A percentile compares a stretch with the other conserved stretches of the same genome.
phyloP scores from a whole-genome alignment of 1,140 invertebrate genomes.

The Drosophila bifasciata region DNA sequence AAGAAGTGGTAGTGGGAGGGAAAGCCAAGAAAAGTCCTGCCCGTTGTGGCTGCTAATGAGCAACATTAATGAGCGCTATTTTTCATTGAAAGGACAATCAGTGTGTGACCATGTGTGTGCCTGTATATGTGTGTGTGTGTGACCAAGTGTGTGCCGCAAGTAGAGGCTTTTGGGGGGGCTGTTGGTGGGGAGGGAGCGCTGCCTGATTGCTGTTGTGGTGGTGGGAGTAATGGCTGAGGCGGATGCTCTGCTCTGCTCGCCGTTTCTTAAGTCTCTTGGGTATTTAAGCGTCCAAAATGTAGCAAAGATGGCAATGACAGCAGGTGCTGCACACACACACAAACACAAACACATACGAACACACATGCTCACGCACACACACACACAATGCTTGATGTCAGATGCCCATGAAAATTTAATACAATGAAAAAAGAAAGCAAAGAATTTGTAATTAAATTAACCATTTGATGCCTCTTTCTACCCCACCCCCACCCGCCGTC shows the following conservation, averaged over 20 bases:
- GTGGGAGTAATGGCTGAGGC: constrained; percentile 5
- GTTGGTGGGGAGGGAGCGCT: too few species aligned
- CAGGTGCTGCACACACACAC: constrained; percentile 53
- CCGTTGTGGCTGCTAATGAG: constrained; percentile 75
- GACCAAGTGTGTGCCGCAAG: neutral
- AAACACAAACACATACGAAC: constrained; percentile 7
- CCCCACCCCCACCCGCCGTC: too few species aligned
- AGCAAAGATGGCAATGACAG: constrained; percentile 66
- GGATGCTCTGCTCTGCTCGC: constrained; percentile 7
- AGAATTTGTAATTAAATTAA: constrained; percentile 83
- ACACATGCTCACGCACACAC: neutral
- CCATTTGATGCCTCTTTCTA: constrained; percentile 52
- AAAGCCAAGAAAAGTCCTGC: constrained; percentile 5
- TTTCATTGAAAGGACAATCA: constrained; percentile 79
- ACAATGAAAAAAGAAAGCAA: constrained; percentile 67
- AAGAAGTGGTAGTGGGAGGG: constrained; percentile 19
- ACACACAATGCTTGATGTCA: constrained; percentile 19
- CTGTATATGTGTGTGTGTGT: constrained; percentile 6
- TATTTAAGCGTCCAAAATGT: constrained; percentile 68
- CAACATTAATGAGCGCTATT: constrained; percentile 80
- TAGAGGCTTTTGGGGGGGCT: too few species aligned
- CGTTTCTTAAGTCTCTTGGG: constrained; percentile 55
- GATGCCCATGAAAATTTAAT: constrained; percentile 72
- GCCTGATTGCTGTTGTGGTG: neutral
- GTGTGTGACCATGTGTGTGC: constrained; percentile 30